These are phyloP conservation scores for Hoplodrina ambigua DNA, from an alignment of 2,888 invertebrate genomes.

Conservation along the genomic window DNA sequence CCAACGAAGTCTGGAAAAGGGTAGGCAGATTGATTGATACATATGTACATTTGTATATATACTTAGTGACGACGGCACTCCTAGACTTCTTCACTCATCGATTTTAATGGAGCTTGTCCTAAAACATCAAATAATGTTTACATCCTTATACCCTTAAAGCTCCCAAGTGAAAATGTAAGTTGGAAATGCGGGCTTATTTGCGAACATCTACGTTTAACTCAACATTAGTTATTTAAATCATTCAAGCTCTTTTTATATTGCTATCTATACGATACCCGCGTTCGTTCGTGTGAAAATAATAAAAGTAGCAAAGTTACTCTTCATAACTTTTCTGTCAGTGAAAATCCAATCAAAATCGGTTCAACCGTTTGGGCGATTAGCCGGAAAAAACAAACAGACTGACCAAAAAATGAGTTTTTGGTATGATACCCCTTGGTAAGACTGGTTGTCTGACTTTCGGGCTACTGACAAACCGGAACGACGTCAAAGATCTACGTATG, in stretches of 20 bases:
- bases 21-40: neutral
- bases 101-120: slow-evolving; percentile 75
- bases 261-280: neutral
- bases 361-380: too few relatives aligned
- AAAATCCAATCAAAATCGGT: too few relatives aligned
- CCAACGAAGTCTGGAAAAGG: too few relatives aligned
- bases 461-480: too few relatives aligned
- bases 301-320: too few relatives aligned
- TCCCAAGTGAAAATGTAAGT: slow-evolving; percentile 32
- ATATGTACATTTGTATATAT: slow-evolving; percentile 24
- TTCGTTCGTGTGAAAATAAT: too few relatives aligned
- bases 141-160: slow-evolving; percentile 48
- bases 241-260: neutral
- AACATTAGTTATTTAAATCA: slow-evolving; percentile 1
- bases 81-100: slow-evolving; percentile 63
- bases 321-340: too few relatives aligned
- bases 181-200: neutral
- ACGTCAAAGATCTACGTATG: too few relatives aligned
- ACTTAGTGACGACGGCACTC: slow-evolving; percentile 22
- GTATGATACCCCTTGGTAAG: too few relatives aligned
- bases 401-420: too few relatives aligned
- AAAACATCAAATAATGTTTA: slow-evolving; percentile 75
- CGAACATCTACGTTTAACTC: neutral
- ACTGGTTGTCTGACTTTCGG: too few relatives aligned
- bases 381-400: too few relatives aligned